Evolutionary conservation across 2,888 invertebrate genomes (phyloP), one percentile per base, ranked within the genome.

Genomic region (Caenorhabditis japonica): DNA sequence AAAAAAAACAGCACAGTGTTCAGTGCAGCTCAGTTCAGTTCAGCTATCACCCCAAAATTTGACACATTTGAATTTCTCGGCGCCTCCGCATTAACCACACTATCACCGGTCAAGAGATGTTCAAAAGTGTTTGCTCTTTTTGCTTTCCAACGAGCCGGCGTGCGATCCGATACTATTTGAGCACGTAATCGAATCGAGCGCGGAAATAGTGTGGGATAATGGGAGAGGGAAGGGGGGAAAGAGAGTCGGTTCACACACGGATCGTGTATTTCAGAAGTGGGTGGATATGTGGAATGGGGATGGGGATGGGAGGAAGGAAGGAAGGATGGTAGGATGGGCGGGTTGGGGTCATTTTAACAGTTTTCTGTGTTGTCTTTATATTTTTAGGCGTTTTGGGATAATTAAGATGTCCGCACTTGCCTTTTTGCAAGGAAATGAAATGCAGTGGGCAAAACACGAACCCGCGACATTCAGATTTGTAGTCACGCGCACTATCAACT

Each of bases 241-340:
- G 46, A 15, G 34, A 34, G 15, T 7, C 5, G 15, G n/a, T 39
- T 19, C 39, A 27, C 7, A 27, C 19, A 30, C 30, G 30, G 30
- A 36, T 64, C 64, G 64, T 64, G 64, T 64, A 64, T 64, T 64
- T 64, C 64, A 64, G 56, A 56, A 56, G 47, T 47, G 62, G 62
- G 44, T 51, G 51, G 51, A 23, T n/a, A n/a, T n/a, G n/a, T n/a
- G 23, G 12, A 43, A 30, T 30, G 8, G 34, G 8, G 38, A 38
- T 8, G 46, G 12, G 34, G 25, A 2, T 12, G 30, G 19, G 41
- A 27, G 13, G 27, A 46, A 46, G 8, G 46, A n/a, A 15, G 23
- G 43, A 2, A n/a, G 4, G 21, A 8, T 1, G 23, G 13, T 23
- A 38, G 34, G 21, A 8, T 23, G n/a, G n/a, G n/a, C n/a, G n/a